Conservation (phyloP, 2,113 vertebrate species). For the Pygoscelis adeliae region DNA sequence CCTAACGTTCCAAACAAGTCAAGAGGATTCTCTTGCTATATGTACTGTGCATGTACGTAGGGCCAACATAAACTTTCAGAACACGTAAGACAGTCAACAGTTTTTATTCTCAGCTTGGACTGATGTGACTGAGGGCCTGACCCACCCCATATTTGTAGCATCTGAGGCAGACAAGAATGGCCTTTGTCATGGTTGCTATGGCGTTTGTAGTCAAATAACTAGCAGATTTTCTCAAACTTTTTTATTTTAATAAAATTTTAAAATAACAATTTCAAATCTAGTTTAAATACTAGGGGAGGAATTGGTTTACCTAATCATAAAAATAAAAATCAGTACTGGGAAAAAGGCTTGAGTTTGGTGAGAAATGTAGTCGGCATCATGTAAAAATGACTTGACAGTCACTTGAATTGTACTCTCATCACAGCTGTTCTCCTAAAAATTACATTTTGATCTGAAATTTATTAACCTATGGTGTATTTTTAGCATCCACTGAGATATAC, state of each 20-base stretch:
- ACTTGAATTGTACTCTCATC: not conserved
- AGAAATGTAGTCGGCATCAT: not conserved
- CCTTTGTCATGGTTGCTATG: not conserved
- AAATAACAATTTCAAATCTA: not conserved
- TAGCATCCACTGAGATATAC: not conserved
- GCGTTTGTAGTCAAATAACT: not conserved
- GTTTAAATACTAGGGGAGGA: not conserved
- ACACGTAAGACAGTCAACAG: fast-evolving
- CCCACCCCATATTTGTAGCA: not conserved
- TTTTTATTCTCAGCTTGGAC: not conserved
- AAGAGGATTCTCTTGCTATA: not conserved
- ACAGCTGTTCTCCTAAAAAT: not conserved
- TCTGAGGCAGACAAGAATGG: not conserved
- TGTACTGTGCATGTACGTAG: fast-evolving
- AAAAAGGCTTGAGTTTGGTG: not conserved
- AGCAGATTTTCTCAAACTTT: not conserved
- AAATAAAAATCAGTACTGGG: not conserved
- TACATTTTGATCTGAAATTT: not conserved
- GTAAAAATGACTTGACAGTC: not conserved
- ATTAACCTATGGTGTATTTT: not conserved
- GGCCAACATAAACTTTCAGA: not conserved
- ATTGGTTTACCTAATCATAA: not conserved
- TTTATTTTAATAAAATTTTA: not conserved
- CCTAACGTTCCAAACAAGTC: not conserved
- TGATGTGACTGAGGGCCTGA: not conserved